These are phyloP conservation scores for Nothoprocta perdicaria DNA, from an alignment of 2,113 vertebrate genomes.

Conservation along the genomic window DNA sequence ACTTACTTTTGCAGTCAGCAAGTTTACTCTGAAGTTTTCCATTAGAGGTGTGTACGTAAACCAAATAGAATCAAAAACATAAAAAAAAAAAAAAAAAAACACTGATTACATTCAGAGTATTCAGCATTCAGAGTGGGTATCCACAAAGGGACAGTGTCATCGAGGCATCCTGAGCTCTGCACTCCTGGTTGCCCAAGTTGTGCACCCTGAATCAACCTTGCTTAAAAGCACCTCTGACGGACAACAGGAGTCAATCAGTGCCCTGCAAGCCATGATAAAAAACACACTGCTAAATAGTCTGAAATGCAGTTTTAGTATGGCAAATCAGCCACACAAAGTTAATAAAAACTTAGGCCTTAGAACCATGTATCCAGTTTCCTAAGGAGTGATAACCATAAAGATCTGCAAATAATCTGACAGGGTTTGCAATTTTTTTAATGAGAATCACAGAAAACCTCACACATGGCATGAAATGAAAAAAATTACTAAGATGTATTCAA, in stretches of 20 bases:
- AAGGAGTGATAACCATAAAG: background rate
- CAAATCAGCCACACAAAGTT: background rate
- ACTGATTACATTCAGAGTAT: background rate
- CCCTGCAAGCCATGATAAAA: background rate
- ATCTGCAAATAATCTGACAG: background rate
- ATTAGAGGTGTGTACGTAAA: no score
- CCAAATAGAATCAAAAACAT: background rate
- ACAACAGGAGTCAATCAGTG: background rate
- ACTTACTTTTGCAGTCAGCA: background rate
- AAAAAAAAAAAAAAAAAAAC: background rate
- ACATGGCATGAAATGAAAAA: background rate
- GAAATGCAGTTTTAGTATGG: background rate
- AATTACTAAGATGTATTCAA: background rate
- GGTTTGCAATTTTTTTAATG: background rate
- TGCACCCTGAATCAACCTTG: background rate
- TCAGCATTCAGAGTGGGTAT: background rate
- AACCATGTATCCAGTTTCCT: background rate
- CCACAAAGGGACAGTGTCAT: background rate
- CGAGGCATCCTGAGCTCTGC: background rate
- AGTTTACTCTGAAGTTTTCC: no score
- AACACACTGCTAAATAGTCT: background rate
- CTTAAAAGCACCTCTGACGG: background rate
- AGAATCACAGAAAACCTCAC: background rate
- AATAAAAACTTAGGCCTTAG: background rate
- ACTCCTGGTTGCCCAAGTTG: background rate